Base-by-base conservation (phyloP, 2,113 vertebrate species). In the Clinocottus analis region DNA sequence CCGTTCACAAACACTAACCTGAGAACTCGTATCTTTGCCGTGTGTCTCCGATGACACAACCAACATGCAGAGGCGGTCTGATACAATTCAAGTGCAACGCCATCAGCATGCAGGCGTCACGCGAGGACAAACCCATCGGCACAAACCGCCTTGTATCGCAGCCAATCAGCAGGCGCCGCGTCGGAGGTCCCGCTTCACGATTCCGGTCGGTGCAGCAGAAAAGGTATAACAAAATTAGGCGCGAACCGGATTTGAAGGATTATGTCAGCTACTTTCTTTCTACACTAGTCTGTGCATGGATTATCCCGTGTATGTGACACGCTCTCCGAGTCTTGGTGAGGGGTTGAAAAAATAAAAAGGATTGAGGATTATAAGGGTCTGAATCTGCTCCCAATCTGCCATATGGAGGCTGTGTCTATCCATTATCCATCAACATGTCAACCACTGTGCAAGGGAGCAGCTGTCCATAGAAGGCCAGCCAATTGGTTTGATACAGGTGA, bases 401-500 rank as follows among this genome's bases (percentile, higher is more conserved):
- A 91, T 91, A 89, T 82, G 87, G 87, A 86, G 84, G 71, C 74
- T 85, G 49, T 77, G 87, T 87, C 84, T 80, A 83, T 87, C 85
- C 78, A 91, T 91, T 90, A 93, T 93, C 87, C 87, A 93, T 93
- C 90, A 90, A 88, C 78, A 68, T 90, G 90, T 91, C 90, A 88
- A 80, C 80, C 25, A 55, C 47, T 72, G 88, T 81, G 83, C 80
- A 74, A 79, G 85, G 85, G 88, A 92, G 93, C 91, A 94, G 88
- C 90, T 94, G 92, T 90, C 89, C 89, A 85, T 82, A 87, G 87
- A 91, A 90, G 91, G 82, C 72, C 84, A 84, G 84, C 83, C 93
- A 88, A 91, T 93, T 92, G 91, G 82, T 92, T 87, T 88, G 89
- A 90, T 87, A 89, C 87, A 93, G 89, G 90, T 92, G 90, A 93